Evolutionary conservation across 2,113 vertebrate species (phyloP), one percentile per base, ranked within the genome.

Genomic region (Phoenicopterus ruber): DNA sequence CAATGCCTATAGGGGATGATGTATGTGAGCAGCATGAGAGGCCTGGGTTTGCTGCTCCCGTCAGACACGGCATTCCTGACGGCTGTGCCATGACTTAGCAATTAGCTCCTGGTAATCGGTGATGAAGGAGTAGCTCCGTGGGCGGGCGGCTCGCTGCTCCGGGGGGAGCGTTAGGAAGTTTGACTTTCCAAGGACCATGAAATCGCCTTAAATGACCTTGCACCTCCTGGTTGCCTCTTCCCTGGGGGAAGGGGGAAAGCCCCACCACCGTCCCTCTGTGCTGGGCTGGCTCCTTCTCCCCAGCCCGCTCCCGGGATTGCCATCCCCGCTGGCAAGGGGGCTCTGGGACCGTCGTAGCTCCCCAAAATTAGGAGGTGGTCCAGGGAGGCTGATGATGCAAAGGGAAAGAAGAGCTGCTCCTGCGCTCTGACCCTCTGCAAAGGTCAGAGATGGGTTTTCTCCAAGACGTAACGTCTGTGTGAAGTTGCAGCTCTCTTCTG

Each of bases 31-130:
- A 59, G 84, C 38, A 3, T 40, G 58, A 6, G 61, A 47, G 69
- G 38, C 55, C 55, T 65, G 1, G 1, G 21, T 55, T n/a, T 52
- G 59, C 83, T 46, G 63, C 63, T 78, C 59, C 1, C 69, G 3
- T 31, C 71, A 42, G 84, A 31, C 14, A 0, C 58, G 3, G 70
- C 1, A 1, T 69, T 77, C 72, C 47, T 58, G 71, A 22, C 67
- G 66, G n/a, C 73, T 5, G 0, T 83, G 79, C 67, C 26, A 2
- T 70, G 92, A 67, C 90, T 92, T 65, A 0, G n/a, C 76, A 92
- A 83, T 95, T 90, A 88, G 62, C 71, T 88, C 16, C 50, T 7
- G 26, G 38, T 62, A 81, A 93, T 90, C 10, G 11, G 82, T 86
- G 80, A 93, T 74, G 93, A 78, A 90, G 28, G 80, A 70, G 50